These are phyloP conservation scores for Notospermus geniculatus DNA, from an alignment of 1,140 invertebrate genomes.

Conservation along the genomic window DNA sequence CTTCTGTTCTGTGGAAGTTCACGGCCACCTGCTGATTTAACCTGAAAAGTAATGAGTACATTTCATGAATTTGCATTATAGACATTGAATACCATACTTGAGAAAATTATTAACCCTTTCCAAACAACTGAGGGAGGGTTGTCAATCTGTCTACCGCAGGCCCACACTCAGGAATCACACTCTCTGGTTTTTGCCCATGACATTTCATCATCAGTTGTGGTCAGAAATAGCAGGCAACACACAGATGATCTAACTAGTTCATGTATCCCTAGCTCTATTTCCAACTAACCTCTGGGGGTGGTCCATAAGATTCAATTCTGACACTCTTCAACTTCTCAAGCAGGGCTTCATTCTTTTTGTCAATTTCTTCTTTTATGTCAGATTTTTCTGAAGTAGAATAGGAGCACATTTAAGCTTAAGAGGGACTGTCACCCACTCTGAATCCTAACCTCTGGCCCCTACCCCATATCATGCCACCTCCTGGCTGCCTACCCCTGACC, in stretches of 20 bases:
- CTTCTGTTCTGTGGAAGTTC: constrained; percentile 57
- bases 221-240: background rate
- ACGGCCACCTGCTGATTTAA: constrained; percentile 14
- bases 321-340: background rate
- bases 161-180: no score
- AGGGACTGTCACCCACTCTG: no score
- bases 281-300: background rate
- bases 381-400: constrained; percentile 1
- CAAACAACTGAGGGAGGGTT: background rate
- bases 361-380: constrained; percentile 7
- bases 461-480: no score
- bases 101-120: background rate
- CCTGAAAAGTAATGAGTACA: background rate
- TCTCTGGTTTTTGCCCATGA: no score
- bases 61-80: no score
- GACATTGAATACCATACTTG: no score
- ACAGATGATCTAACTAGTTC: background rate
- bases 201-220: background rate
- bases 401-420: background rate
- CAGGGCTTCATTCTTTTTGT: background rate
- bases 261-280: background rate
- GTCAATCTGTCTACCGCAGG: no score
- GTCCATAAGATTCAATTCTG: constrained; percentile 3
- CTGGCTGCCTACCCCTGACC: no score
- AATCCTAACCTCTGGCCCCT: no score